A percentile compares a stretch with the other conserved stretches of the same genome.
phyloP scores from a whole-genome alignment of 2,888 invertebrate species.

The Platycheirus albimanus region DNA sequence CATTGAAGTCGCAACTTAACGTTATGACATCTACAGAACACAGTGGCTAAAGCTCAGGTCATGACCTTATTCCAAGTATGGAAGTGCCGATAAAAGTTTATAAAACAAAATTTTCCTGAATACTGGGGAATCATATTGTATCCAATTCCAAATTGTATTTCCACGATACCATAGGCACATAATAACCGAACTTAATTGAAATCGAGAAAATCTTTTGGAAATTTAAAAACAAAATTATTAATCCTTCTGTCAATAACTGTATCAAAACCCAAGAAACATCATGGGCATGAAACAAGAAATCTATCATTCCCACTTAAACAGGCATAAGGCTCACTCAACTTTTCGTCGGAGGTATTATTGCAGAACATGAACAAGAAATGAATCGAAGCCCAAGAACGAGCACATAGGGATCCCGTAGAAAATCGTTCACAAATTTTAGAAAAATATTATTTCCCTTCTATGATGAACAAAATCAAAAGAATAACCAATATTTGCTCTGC shows the following conservation, averaged over 20 bases:
- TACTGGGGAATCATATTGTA: no score
- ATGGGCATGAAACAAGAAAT: constrained; percentile 1
- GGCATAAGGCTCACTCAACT: neutral
- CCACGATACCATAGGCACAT: no score
- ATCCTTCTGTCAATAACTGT: constrained; percentile 4
- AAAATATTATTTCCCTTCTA: constrained; percentile 40
- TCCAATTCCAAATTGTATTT: no score
- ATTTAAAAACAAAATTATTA: constrained; percentile 16
- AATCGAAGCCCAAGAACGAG: constrained; percentile 11
- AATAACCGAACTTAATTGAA: constrained; percentile 1
- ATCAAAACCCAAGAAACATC: constrained; percentile 8
- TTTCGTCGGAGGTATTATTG: constrained; percentile 7
- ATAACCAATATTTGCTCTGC: constrained; percentile 2
- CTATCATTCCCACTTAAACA: neutral
- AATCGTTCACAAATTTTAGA: constrained; percentile 32
- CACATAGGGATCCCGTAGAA: neutral
- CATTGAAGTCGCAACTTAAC: no score
- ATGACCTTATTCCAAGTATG: no score
- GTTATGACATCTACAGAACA: no score
- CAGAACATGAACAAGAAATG: neutral
- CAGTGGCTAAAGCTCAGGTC: no score
- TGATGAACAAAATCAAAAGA: constrained; percentile 2
- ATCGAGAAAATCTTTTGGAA: neutral
- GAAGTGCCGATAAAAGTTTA: no score
- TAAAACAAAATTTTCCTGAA: no score